These are phyloP conservation scores for Epinotia demarniana DNA, from an alignment of 2,888 invertebrate species.

Conservation along the genomic window DNA sequence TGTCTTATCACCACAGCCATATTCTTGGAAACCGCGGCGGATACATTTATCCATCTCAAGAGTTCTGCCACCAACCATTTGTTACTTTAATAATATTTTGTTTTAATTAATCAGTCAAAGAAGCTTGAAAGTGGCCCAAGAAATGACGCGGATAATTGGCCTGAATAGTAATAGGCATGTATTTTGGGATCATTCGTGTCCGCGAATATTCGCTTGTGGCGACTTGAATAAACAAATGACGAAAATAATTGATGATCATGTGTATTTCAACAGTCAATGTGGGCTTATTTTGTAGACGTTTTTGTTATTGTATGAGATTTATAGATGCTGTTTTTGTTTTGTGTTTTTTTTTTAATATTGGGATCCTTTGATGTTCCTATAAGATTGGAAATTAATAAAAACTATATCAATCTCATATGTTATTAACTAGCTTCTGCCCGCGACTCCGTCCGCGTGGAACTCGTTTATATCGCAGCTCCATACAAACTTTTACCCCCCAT, in stretches of 20 bases:
- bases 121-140: slow-evolving; percentile 50
- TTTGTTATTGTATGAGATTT: neutral
- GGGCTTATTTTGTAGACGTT: neutral
- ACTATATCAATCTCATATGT: neutral
- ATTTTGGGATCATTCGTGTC: slow-evolving; percentile 31
- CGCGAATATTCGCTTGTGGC: slow-evolving; percentile 15
- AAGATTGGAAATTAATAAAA: neutral
- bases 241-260: slow-evolving; percentile 5
- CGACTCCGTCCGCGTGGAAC: too few relatives aligned
- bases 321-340: too few relatives aligned
- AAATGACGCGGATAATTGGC: slow-evolving; percentile 61
- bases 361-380: neutral
- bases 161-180: slow-evolving; percentile 19
- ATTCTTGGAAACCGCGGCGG: slow-evolving; percentile 28
- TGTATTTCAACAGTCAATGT: slow-evolving; percentile 8
- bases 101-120: slow-evolving; percentile 48
- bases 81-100: slow-evolving; percentile 48
- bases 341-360: neutral
- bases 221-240: slow-evolving; percentile 45
- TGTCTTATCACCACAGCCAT: slow-evolving; percentile 23
- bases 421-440: too few relatives aligned
- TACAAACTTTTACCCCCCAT: too few relatives aligned
- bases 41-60: slow-evolving; percentile 25
- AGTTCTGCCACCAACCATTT: slow-evolving; percentile 27
- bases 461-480: too few relatives aligned